Percentiles rank a stretch among this genome's conserved stretches.
Evolutionary conservation across 2,113 vertebrate species (phyloP).

Genomic region (Dicerorhinus sumatrensis): DNA sequence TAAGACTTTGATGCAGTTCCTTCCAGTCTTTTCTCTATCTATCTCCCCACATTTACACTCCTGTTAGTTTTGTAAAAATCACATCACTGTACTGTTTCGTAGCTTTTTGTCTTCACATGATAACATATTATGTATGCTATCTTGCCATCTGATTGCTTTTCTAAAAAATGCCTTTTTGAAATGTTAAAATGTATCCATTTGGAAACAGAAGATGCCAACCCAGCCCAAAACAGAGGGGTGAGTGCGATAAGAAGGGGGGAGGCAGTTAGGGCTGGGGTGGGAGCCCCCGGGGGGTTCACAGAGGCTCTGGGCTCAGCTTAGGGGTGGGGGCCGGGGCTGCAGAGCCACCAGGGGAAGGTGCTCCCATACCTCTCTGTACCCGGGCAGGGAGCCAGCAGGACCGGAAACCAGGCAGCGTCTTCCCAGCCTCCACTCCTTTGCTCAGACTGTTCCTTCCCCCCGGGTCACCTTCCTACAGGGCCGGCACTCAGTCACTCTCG

Average conservation of each 20-base stretch:
- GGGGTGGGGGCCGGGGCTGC: accelerated
- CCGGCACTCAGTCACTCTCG: too few relatives aligned
- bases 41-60: neutral
- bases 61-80: neutral
- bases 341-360: neutral
- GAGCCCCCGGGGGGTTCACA: neutral
- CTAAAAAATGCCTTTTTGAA: neutral
- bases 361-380: accelerated
- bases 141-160: neutral
- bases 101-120: neutral
- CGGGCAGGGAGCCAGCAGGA: neutral
- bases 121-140: accelerated
- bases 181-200: neutral
- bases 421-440: accelerated
- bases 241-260: neutral
- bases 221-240: too few relatives aligned
- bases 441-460: too few relatives aligned
- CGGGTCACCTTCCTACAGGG: neutral
- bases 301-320: neutral
- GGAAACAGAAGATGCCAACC: neutral
- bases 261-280: accelerated
- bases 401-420: neutral
- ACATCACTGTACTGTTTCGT: neutral
- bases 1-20: accelerated
- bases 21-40: neutral